Evolutionary conservation across 2,113 vertebrate species (phyloP).

Genomic region (Psilopsiagon aymara): DNA sequence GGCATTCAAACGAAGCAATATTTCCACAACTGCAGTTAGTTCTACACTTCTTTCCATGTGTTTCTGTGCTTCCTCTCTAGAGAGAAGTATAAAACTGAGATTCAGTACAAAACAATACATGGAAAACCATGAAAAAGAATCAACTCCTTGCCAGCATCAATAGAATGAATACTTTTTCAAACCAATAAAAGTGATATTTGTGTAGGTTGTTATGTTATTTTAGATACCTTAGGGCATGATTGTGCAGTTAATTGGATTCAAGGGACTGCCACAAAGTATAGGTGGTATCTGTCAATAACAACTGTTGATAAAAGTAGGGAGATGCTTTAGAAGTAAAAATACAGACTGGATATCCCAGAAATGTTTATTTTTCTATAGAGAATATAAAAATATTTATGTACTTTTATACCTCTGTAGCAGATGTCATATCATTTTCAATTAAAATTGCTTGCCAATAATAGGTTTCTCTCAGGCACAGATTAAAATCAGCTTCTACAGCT

Average conservation of each 20-base stretch:
- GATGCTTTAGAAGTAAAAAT: background rate
- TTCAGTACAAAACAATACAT: background rate
- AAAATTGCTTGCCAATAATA: slow-evolving; percentile 20
- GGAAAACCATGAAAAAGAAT: background rate
- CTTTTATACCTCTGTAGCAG: background rate
- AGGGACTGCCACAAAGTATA: background rate
- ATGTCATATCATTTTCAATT: background rate
- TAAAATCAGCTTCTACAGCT: background rate
- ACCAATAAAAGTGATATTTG: background rate
- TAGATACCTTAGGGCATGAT: background rate
- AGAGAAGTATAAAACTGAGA: background rate
- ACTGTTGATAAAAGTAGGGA: background rate
- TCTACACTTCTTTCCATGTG: background rate
- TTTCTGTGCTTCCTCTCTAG: background rate
- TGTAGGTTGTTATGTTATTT: background rate
- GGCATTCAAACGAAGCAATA: background rate
- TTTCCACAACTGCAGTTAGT: background rate
- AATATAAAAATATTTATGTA: slow-evolving; percentile 34
- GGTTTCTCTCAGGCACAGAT: background rate
- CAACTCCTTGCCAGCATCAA: background rate
- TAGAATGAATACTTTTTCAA: background rate
- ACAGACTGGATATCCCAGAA: background rate
- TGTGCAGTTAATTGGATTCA: slow-evolving; percentile 17
- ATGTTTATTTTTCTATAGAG: slow-evolving; percentile 12
- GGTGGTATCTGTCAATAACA: background rate